phyloP scores from a whole-genome alignment of 2,888 invertebrate genomes.

The Acrocera orbiculus region DNA sequence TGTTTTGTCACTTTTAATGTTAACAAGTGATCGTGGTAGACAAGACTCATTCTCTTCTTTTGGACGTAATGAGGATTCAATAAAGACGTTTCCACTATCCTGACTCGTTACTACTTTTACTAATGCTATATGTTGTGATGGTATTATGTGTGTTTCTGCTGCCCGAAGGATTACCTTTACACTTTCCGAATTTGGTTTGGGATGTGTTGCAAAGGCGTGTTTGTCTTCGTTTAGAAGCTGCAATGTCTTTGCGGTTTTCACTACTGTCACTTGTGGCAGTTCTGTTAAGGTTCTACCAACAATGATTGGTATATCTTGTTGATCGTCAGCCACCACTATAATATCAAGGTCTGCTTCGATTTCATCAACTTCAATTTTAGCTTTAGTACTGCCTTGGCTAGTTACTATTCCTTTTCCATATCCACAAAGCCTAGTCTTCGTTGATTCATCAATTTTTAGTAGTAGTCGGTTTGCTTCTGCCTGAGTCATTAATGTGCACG shows the following conservation, averaged over 20 bases:
- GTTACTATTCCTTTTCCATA: neutral
- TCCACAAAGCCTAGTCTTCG: neutral
- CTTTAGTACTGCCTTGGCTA: neutral
- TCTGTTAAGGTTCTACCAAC: conserved; percentile 1
- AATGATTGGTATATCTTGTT: neutral
- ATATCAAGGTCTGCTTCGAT: too few relatives aligned
- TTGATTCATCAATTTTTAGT: neutral
- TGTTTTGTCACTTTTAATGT: neutral
- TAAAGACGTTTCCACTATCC: neutral
- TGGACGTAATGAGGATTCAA: neutral
- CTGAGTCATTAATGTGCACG: neutral
- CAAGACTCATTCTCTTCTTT: conserved; percentile 1
- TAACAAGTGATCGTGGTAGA: neutral
- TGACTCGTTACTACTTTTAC: neutral
- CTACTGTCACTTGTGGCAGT: neutral
- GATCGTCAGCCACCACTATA: too few relatives aligned
- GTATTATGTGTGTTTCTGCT: neutral
- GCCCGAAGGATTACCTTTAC: too few relatives aligned
- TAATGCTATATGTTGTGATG: neutral
- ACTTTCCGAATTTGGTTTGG: neutral
- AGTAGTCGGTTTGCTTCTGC: neutral
- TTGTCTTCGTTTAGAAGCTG: neutral
- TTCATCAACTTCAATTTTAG: conserved; percentile 4
- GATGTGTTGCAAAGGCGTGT: neutral
- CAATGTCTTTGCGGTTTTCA: neutral